Conservation (phyloP, 2,113 vertebrate genomes). For the Ciconia boyciana region DNA sequence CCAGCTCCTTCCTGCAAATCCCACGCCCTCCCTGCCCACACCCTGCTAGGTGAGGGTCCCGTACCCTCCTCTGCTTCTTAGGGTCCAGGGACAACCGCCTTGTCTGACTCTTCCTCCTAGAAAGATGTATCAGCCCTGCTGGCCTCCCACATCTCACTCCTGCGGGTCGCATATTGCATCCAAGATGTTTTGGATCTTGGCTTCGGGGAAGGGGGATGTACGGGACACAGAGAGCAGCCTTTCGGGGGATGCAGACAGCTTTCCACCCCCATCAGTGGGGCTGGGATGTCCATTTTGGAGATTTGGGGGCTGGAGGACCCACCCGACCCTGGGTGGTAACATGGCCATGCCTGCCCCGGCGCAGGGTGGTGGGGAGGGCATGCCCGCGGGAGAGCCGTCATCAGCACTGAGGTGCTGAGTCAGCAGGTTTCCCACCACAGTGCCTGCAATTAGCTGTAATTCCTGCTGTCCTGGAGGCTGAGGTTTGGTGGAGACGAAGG, state of each 20-base stretch:
- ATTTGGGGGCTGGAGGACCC: background rate
- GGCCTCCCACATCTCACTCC: rapidly evolving
- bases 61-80: background rate
- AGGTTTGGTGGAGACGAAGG: background rate
- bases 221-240: rapidly evolving
- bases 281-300: background rate
- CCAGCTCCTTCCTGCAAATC: background rate
- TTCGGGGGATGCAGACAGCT: background rate
- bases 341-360: rapidly evolving
- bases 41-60: background rate
- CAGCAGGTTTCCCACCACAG: background rate
- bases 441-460: background rate
- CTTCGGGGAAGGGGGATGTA: background rate
- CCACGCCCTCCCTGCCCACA: rapidly evolving
- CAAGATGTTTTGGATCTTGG: background rate
- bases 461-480: background rate
- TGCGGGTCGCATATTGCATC: rapidly evolving
- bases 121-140: background rate
- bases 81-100: background rate
- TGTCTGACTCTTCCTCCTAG: rapidly evolving
- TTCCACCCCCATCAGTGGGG: background rate
- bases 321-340: rapidly evolving
- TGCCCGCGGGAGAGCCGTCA: background rate
- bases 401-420: background rate
- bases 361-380: background rate